phyloP scores from a whole-genome alignment of 2,888 invertebrate species.

The Melipona bicolor region DNA sequence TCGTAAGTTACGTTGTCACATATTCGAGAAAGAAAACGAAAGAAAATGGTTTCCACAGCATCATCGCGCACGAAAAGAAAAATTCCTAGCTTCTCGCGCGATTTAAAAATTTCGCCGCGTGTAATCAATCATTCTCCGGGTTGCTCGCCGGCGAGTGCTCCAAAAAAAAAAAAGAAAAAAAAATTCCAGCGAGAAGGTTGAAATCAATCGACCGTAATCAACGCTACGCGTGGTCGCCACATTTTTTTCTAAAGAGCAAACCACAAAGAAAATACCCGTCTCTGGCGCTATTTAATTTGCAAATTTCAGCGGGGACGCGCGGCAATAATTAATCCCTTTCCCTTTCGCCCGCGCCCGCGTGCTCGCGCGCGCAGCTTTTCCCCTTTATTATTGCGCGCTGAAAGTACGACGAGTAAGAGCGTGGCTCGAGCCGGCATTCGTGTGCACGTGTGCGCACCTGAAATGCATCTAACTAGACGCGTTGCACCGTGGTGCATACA shows the following conservation, averaged over 20 bases:
- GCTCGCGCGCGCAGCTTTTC: slow-evolving; percentile 33
- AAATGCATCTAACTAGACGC: slow-evolving; percentile 70
- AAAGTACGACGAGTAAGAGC: slow-evolving; percentile 53
- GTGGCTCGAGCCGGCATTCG: slow-evolving; percentile 45
- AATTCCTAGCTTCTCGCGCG: too few relatives aligned
- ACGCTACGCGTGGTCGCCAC: not conserved
- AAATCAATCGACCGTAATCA: not conserved
- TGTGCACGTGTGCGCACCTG: slow-evolving; percentile 67
- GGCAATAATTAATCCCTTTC: slow-evolving; percentile 57
- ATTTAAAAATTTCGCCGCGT: not conserved
- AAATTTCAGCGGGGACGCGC: slow-evolving; percentile 36
- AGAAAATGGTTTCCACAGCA: not conserved
- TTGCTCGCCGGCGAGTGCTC: too few relatives aligned
- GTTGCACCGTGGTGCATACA: slow-evolving; percentile 56
- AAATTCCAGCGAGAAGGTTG: not conserved
- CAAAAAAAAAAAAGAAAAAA: not conserved
- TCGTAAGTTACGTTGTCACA: too few relatives aligned
- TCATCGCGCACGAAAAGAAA: not conserved
- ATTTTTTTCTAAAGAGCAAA: not conserved
- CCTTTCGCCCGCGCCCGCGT: slow-evolving; percentile 16
- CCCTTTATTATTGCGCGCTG: slow-evolving; percentile 59
- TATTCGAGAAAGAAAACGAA: too few relatives aligned
- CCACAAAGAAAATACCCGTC: not conserved
- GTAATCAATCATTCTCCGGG: not conserved
- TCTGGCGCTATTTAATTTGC: slow-evolving; percentile 32